Conservation (phyloP, 92 coral and sea anemone genomes). For the Epizoanthus ramosus region DNA sequence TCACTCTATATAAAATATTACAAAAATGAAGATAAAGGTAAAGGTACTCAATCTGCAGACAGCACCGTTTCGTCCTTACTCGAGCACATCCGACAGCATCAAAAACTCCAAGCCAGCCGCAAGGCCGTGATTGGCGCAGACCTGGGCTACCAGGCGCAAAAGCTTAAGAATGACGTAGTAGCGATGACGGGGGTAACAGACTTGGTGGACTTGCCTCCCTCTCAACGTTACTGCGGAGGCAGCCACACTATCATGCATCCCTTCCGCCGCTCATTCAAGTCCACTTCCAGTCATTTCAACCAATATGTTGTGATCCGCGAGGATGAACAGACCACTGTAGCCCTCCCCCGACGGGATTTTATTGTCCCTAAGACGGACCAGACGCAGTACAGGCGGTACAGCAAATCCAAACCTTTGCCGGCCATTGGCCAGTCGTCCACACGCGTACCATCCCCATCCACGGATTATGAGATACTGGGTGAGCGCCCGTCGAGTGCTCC, state of each 20-base stretch:
- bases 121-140: constrained; percentile 85
- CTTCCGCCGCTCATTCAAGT: constrained; percentile 80
- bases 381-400: constrained; percentile 61
- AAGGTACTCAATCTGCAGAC: too few relatives aligned
- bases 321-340: constrained; percentile 73
- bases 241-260: constrained; percentile 96
- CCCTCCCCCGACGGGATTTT: constrained; percentile 87
- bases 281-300: constrained; percentile 82
- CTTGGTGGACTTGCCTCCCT: constrained; percentile 79
- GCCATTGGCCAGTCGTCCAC: constrained; percentile 71
- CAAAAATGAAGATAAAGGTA: too few relatives aligned
- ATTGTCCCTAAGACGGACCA: constrained; percentile 79
- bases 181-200: constrained; percentile 92
- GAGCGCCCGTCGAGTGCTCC: constrained; percentile 89
- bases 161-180: constrained; percentile 78
- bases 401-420: constrained; percentile 74
- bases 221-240: constrained; percentile 97
- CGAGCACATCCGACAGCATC: constrained; percentile 94
- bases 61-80: too few relatives aligned
- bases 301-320: constrained; percentile 88
- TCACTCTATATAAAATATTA: too few relatives aligned
- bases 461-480: constrained; percentile 59
- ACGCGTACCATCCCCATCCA: constrained; percentile 70
- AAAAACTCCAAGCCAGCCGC: constrained; percentile 69
- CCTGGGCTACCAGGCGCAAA: constrained; percentile 81